phyloP scores from a whole-genome alignment of 2,888 invertebrate species.

The Melanargia galathea region DNA sequence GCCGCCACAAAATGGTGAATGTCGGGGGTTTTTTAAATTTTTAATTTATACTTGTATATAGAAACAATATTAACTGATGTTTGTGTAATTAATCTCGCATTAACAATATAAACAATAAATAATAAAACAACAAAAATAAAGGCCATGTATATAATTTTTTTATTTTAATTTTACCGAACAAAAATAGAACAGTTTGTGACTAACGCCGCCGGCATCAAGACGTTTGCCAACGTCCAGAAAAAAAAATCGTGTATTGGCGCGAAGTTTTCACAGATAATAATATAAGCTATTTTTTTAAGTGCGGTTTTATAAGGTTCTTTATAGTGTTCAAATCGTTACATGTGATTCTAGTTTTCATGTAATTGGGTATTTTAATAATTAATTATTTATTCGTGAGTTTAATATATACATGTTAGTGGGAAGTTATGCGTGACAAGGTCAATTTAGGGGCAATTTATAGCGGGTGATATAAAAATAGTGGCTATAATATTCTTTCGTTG shows the following conservation, averaged over 20 bases:
- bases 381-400: slow-evolving; percentile 33
- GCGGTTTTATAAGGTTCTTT: slow-evolving; percentile 36
- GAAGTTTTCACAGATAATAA: slow-evolving; percentile 45
- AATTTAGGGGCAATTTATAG: slow-evolving; percentile 51
- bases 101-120: slow-evolving; percentile 39
- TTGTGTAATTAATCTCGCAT: slow-evolving; percentile 38
- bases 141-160: slow-evolving; percentile 57
- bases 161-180: slow-evolving; percentile 56
- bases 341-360: not conserved
- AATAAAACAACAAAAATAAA: slow-evolving; percentile 50
- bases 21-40: too few species aligned
- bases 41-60: too few species aligned
- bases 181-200: slow-evolving; percentile 74
- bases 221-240: slow-evolving; percentile 52
- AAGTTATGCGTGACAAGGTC: slow-evolving; percentile 53
- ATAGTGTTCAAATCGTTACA: slow-evolving; percentile 13
- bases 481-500: slow-evolving; percentile 25
- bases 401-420: slow-evolving; percentile 43
- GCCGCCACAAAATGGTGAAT: too few species aligned
- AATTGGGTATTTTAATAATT: slow-evolving; percentile 16
- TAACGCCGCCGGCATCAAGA: slow-evolving; percentile 56
- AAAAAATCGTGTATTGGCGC: slow-evolving; percentile 52
- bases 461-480: slow-evolving; percentile 43
- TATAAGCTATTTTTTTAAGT: slow-evolving; percentile 28
- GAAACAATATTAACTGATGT: not conserved